Percentiles rank a stretch among this genome's conserved stretches.
Conservation (phyloP, 2,888 invertebrate genomes). For the Aphrophora alni region DNA sequence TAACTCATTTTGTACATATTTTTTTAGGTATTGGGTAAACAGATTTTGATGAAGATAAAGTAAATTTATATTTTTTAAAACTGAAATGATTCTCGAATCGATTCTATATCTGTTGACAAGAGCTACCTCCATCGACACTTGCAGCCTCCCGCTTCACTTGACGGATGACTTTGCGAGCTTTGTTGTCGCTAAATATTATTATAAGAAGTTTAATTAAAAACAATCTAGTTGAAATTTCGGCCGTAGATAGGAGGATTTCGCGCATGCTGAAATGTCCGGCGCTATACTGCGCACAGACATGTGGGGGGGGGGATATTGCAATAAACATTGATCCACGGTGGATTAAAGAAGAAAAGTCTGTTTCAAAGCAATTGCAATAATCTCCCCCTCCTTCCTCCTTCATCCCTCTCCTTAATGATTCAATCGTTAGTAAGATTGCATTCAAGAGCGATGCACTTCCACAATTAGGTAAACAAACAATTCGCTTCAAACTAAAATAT, state of each 20-base stretch:
- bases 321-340: slow-evolving; percentile 33
- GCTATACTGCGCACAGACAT: background rate
- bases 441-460: background rate
- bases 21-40: no score
- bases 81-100: no score
- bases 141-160: no score
- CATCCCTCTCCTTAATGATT: slow-evolving; percentile 15
- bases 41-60: no score
- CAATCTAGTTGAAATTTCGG: background rate
- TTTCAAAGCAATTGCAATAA: slow-evolving; percentile 35
- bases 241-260: background rate
- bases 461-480: background rate
- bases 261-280: background rate
- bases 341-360: slow-evolving; percentile 30
- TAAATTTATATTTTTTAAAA: no score
- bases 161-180: background rate
- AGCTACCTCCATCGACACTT: no score
- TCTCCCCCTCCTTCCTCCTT: background rate
- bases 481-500: background rate
- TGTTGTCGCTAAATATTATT: background rate
- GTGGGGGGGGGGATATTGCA: slow-evolving; percentile 9
- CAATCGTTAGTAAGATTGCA: slow-evolving; percentile 24
- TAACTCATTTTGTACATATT: no score
- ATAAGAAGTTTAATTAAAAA: background rate
- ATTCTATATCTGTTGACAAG: no score